Conservation (phyloP, 2,113 vertebrate species). For the Poeciliopsis turrubarensis region DNA sequence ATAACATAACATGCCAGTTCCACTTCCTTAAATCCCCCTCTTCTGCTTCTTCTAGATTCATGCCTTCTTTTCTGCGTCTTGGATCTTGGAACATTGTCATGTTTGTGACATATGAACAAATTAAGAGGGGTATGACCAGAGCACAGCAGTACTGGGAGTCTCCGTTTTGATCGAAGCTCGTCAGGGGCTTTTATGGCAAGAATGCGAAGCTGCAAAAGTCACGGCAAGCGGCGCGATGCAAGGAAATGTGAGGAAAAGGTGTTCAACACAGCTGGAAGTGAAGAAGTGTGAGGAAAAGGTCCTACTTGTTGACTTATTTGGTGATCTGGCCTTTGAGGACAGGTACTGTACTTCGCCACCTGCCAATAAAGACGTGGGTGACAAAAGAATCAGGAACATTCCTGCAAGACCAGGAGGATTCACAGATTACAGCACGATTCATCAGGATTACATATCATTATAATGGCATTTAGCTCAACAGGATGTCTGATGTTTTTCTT, state of each 20-base stretch:
- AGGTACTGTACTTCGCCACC: not conserved
- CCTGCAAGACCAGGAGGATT: slow-evolving; percentile 10
- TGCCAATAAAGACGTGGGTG: not conserved
- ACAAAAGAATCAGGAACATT: not conserved
- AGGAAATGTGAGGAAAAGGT: not conserved
- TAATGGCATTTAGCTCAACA: not conserved
- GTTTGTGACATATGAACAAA: slow-evolving; percentile 95
- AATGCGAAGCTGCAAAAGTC: not conserved
- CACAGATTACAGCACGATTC: not conserved
- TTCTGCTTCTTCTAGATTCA: slow-evolving; percentile 79
- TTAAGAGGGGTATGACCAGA: slow-evolving; percentile 83
- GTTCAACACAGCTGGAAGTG: not conserved
- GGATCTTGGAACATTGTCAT: slow-evolving; percentile 96
- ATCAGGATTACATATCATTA: not conserved
- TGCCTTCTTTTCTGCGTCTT: slow-evolving; percentile 92
- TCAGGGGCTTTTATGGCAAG: not conserved
- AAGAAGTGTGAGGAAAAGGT: not conserved
- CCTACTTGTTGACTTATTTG: not conserved
- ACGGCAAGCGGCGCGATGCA: not conserved
- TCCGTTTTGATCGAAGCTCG: slow-evolving; percentile 64
- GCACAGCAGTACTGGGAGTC: slow-evolving; percentile 81
- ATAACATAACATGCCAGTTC: not conserved
- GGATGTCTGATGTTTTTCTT: not conserved
- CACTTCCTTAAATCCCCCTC: not conserved
- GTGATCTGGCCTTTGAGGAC: too few species aligned